phyloP scores from a whole-genome alignment of 2,888 invertebrate genomes.

The Noctua fimbriata region DNA sequence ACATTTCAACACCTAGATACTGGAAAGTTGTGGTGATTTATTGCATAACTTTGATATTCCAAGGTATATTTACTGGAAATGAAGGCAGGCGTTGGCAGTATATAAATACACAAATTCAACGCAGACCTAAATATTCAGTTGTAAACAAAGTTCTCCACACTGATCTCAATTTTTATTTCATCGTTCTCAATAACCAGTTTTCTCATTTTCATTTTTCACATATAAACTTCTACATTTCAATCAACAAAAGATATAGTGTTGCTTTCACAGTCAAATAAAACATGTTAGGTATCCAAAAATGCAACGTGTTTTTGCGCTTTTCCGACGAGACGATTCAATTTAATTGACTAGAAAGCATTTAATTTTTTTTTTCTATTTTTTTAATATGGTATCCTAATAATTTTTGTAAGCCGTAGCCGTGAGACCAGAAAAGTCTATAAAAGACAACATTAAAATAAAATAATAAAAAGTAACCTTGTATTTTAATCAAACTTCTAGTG shows the following conservation, averaged over 20 bases:
- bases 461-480: background rate
- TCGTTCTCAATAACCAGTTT: constrained; percentile 34
- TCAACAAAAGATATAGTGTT: background rate
- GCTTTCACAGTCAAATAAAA: background rate
- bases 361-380: background rate
- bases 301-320: constrained; percentile 1
- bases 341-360: constrained; percentile 5
- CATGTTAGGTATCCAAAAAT: background rate
- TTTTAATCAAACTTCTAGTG: constrained; percentile 15
- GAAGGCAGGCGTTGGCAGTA: constrained; percentile 26
- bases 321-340: background rate
- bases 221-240: constrained; percentile 5
- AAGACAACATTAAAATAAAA: background rate
- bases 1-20: background rate
- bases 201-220: constrained; percentile 21
- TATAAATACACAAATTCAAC: constrained; percentile 46
- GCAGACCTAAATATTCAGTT: constrained; percentile 47
- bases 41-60: constrained; percentile 29
- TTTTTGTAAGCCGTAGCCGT: constrained; percentile 6
- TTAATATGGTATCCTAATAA: constrained; percentile 44
- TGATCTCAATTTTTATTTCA: constrained; percentile 45
- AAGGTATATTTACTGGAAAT: constrained; percentile 28
- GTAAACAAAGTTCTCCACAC: constrained; percentile 51
- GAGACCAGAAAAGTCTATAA: background rate
- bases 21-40: constrained; percentile 17